Evolutionary conservation across 2,797 vertebrate species (phyloP), one percentile per base, ranked within the genome.

Genomic region (Brachymystax lenok): DNA sequence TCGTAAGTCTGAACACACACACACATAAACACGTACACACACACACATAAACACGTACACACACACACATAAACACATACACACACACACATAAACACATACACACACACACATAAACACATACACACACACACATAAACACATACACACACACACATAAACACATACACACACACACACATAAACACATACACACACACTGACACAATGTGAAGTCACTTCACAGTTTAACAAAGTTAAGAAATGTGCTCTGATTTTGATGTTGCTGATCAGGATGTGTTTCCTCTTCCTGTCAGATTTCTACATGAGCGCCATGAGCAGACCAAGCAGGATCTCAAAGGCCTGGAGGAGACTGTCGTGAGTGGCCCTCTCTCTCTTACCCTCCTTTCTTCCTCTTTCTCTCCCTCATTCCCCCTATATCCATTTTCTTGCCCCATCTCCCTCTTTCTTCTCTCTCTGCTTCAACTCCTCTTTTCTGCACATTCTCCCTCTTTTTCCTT

Each of bases 291-390:
- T 77, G 50, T 79, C 82, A 98, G 97, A 88, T 92, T 97, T 88
- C 95, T 97, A 85, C 97, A 98, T 85, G 97, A 97, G 87, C 97
- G 97, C 85, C 95, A 96, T 46, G 96, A 98, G 80, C 97, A 97
- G 93, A 96, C 97, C 69, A 96, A 96, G 90, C 97, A 98, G 90
- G 97, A 98, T 88, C 94, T 98, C 72, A 98, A 97, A 87, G 96
- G 96, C 77, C 93, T 98, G 89, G 97, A 98, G 88, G 97, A 98
- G 91, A 98, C 97, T 8, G 97, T 98, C 87, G 97, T 98, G 92
- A 88, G 96, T 90, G 33, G 13, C 24, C n/a, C 52, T 73, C 8
- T 19, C 17, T 30, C 16, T 30, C 3, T n/a, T 1, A 5, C 33
- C 12, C 51, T 56, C 13, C 51, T 56, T 14, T 69, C 14, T n/a